Conservation (phyloP, 1,140 invertebrate genomes). For the Caenorhabditis latens region DNA sequence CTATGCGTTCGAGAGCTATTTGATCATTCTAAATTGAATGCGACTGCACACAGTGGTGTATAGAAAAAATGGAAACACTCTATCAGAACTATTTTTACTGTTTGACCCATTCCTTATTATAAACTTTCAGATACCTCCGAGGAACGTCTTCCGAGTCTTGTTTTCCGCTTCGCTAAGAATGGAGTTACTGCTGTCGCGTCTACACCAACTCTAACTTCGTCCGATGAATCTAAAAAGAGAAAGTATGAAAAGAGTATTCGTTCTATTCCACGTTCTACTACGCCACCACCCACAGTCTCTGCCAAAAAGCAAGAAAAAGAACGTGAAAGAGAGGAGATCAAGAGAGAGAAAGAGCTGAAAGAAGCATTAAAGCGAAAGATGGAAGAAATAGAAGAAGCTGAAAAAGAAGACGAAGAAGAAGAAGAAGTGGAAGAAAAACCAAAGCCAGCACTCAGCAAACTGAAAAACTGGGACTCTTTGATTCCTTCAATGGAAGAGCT, state of each 20-base stretch:
- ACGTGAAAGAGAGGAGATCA: slow-evolving; percentile 37
- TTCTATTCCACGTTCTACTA: slow-evolving; percentile 27
- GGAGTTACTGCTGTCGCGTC: slow-evolving; percentile 10
- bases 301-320: slow-evolving; percentile 28
- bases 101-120: neutral
- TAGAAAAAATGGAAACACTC: too few species aligned
- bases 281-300: slow-evolving; percentile 4
- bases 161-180: neutral
- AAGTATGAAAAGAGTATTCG: slow-evolving; percentile 30
- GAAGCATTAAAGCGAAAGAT: slow-evolving; percentile 16
- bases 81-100: too few species aligned
- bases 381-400: neutral
- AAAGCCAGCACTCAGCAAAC: slow-evolving; percentile 21
- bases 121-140: slow-evolving; percentile 9
- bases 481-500: slow-evolving; percentile 59
- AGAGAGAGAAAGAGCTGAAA: neutral
- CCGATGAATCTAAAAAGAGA: neutral
- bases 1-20: neutral
- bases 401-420: neutral
- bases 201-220: neutral
- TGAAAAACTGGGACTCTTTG: slow-evolving; percentile 40
- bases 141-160: neutral
- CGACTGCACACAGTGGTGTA: too few species aligned
- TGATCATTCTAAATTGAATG: neutral
- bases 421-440: slow-evolving; percentile 38